A percentile compares a stretch with the other conserved stretches of the same genome.
Evolutionary conservation across 2,797 vertebrate genomes (phyloP).

Genomic region (Tarsius wallacei): DNA sequence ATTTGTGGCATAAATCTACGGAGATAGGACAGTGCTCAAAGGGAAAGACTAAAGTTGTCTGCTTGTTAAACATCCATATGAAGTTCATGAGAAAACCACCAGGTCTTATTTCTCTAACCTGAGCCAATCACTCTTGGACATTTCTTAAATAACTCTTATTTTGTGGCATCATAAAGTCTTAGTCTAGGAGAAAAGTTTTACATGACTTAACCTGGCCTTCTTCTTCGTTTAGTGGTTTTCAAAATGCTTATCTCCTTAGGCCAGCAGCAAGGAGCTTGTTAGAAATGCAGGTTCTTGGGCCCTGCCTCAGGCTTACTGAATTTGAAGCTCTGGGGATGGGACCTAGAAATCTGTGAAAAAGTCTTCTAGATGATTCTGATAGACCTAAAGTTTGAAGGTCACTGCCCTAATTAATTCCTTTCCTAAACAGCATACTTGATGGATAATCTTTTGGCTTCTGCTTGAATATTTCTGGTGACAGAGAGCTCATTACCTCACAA

Average conservation of each 20-base stretch:
- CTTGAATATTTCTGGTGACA: constrained; percentile 3
- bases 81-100: neutral
- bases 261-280: neutral
- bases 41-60: neutral
- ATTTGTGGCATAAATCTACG: neutral
- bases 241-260: neutral
- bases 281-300: neutral
- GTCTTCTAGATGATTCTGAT: neutral
- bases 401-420: neutral
- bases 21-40: neutral
- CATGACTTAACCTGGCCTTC: neutral
- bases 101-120: neutral
- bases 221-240: neutral
- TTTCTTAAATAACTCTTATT: constrained; percentile 40
- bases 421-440: neutral
- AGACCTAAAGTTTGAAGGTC: neutral
- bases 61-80: neutral
- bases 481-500: neutral
- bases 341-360: neutral
- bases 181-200: neutral
- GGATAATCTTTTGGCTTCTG: neutral
- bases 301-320: neutral
- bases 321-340: neutral
- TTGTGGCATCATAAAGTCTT: neutral
- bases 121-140: neutral